phyloP scores from a whole-genome alignment of 2,113 vertebrate species.

The Trematocara variabile region DNA sequence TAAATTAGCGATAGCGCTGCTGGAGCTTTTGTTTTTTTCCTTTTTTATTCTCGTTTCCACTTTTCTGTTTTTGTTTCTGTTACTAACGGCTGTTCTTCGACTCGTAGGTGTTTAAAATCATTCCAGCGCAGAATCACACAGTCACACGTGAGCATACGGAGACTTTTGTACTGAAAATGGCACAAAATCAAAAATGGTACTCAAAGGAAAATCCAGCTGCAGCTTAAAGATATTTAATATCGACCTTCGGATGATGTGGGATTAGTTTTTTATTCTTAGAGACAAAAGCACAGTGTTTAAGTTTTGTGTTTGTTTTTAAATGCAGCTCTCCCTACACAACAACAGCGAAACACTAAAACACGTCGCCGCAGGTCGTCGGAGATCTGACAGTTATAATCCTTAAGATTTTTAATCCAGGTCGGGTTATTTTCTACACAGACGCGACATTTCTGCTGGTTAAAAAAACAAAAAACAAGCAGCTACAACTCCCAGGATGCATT shows the following conservation, averaged over 20 bases:
- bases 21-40: constrained; percentile 8
- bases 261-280: not conserved
- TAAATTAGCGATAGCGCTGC: constrained; percentile 43
- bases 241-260: not conserved
- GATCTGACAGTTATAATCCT: not conserved
- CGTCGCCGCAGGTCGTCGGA: not conserved
- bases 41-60: not conserved
- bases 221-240: not conserved
- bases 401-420: not conserved
- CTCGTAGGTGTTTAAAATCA: constrained; percentile 37
- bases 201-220: not conserved
- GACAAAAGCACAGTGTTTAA: not conserved
- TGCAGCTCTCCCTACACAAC: not conserved
- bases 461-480: not conserved
- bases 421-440: not conserved
- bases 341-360: not conserved
- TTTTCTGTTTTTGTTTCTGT: constrained; percentile 46
- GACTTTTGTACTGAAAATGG: constrained; percentile 1
- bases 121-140: constrained; percentile 35
- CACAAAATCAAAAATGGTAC: constrained; percentile 20
- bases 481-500: not conserved
- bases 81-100: constrained; percentile 63
- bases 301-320: not conserved
- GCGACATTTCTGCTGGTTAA: not conserved
- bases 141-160: not conserved